Evolutionary conservation across 2,888 invertebrate species (phyloP).

Genomic region (Ornithoptera priamus): DNA sequence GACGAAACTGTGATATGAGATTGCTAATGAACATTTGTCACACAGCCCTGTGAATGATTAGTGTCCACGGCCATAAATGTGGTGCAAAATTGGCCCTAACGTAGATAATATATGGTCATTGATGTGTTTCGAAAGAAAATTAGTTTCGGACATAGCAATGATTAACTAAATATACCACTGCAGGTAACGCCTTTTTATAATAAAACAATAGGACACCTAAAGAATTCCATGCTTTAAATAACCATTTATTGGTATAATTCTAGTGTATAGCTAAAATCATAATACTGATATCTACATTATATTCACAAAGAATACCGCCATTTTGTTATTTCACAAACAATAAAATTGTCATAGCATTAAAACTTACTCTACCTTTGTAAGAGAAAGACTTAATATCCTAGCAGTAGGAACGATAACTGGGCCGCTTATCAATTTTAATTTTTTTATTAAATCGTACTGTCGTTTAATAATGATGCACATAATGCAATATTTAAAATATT

Average conservation of each 20-base stretch:
- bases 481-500: background rate
- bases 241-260: too few relatives aligned
- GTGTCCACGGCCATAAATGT: constrained; percentile 6
- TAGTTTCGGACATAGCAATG: background rate
- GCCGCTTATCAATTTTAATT: too few relatives aligned
- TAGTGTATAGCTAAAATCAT: too few relatives aligned
- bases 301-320: too few relatives aligned
- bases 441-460: background rate
- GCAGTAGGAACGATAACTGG: too few relatives aligned
- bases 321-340: background rate
- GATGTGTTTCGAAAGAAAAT: background rate
- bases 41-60: constrained; percentile 12
- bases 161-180: constrained; percentile 1
- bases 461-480: background rate
- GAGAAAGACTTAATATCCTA: too few relatives aligned
- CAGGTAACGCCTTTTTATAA: background rate
- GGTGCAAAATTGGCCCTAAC: constrained; percentile 3
- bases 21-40: constrained; percentile 36
- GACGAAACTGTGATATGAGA: constrained; percentile 60
- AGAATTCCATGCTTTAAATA: background rate
- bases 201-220: background rate
- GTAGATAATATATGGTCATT: constrained; percentile 14
- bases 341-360: background rate
- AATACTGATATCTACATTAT: too few relatives aligned
- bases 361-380: background rate